Evolutionary conservation across 2,888 invertebrate genomes (phyloP).

Genomic region (Lepidonotus clava): DNA sequence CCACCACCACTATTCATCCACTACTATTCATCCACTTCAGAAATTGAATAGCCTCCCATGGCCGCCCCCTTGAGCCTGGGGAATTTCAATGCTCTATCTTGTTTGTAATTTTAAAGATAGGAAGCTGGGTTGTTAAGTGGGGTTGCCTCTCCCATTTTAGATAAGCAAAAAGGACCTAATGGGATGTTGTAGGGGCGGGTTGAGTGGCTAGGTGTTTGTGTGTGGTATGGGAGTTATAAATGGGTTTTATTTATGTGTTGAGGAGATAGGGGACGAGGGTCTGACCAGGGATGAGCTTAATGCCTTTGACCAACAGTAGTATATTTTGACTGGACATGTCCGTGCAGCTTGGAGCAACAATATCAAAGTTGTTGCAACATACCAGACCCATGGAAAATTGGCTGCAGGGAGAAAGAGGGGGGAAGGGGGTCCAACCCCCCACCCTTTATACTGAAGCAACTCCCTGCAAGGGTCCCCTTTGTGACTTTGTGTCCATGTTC

Average conservation of each 20-base stretch:
- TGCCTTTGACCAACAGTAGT: neutral
- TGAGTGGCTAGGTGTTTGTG: neutral
- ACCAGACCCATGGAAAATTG: neutral
- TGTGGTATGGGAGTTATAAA: neutral
- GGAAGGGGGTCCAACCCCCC: too few relatives aligned
- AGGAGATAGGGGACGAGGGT: neutral
- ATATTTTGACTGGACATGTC: constrained; percentile 11
- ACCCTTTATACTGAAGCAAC: too few relatives aligned
- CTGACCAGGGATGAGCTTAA: neutral
- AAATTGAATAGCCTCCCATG: neutral
- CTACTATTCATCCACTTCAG: too few relatives aligned
- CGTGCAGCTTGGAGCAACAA: neutral
- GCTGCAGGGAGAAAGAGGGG: too few relatives aligned
- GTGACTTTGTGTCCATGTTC: neutral
- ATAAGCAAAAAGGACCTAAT: neutral
- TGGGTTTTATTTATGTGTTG: neutral
- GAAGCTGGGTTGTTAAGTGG: neutral
- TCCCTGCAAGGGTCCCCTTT: too few relatives aligned
- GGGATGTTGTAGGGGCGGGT: too few relatives aligned
- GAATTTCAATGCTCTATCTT: neutral
- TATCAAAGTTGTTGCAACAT: neutral
- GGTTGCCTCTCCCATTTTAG: neutral
- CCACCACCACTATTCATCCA: constrained; percentile 29
- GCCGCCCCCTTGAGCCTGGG: neutral
- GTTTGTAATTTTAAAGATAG: constrained; percentile 3